A percentile compares a stretch with the other conserved stretches of the same genome.
phyloP scores from a whole-genome alignment of 2,888 invertebrate genomes.

The Eupithecia subfuscata region DNA sequence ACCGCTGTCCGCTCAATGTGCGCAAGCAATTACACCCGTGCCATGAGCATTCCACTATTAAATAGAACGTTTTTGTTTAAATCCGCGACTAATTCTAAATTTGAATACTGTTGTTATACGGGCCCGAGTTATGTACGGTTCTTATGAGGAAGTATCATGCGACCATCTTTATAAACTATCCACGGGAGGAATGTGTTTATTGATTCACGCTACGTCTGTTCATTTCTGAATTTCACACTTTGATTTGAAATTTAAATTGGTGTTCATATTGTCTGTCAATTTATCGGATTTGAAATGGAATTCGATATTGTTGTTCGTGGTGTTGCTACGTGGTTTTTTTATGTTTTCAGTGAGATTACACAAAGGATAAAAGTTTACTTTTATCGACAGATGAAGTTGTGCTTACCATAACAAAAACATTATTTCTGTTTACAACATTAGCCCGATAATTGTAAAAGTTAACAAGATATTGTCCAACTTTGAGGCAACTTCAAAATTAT shows the following conservation, averaged over 20 bases:
- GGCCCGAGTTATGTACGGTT: conserved; percentile 72
- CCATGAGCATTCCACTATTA: conserved; percentile 74
- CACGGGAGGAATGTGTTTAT: conserved; percentile 75
- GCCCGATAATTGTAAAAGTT: not conserved
- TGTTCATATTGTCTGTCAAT: conserved; percentile 39
- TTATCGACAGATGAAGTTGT: not conserved
- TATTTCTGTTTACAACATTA: not conserved
- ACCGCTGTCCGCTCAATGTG: conserved; percentile 25
- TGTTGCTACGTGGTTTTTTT: not conserved
- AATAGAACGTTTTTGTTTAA: conserved; percentile 83
- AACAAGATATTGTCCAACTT: not conserved
- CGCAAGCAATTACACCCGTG: conserved; percentile 63
- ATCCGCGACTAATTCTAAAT: conserved; percentile 80
- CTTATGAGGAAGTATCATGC: conserved; percentile 76
- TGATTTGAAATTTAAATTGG: conserved; percentile 54
- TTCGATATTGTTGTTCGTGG: conserved; percentile 3
- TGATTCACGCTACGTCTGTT: conserved; percentile 72
- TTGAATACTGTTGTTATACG: conserved; percentile 80
- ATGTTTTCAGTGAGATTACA: not conserved
- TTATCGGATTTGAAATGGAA: conserved; percentile 35
- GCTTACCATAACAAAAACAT: not conserved
- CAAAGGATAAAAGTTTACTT: not conserved
- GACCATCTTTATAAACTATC: conserved; percentile 46
- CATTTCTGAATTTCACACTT: conserved; percentile 68
- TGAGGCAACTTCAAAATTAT: not conserved